Base-by-base conservation (phyloP, 2,113 vertebrate species). In the Galemys pyrenaicus region DNA sequence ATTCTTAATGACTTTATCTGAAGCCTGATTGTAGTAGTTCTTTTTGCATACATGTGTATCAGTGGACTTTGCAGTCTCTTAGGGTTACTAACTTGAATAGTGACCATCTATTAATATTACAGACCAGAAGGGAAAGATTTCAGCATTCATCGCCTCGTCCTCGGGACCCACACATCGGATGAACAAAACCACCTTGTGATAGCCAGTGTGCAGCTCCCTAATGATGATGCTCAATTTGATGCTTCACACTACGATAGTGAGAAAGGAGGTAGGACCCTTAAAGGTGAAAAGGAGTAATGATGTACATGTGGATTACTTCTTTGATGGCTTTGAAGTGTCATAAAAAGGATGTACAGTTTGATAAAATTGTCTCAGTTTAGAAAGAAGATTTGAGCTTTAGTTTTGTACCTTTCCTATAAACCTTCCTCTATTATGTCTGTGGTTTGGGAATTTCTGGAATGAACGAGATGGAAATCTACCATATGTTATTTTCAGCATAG, bases 81-180 rank as follows among this genome's bases (percentile, higher is more conserved):
- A 37, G 35, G 73, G 32, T 87, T 95, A 67, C 17, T 94, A 35
- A 87, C 79, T 77, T 94, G 62, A 95, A 64, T 91, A 58, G 10
- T 95, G 60, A 91, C 67, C 4, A 9, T 91, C 24, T 96, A 32
- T 60, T 94, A 7, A n/a, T 85, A 2, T 91, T 96, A 54, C 98
- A 99, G 99, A 84, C 99, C 99, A 0, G 99, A 99, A 96, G 99
- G 99, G 77, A 99, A 99, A 97, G 99, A 99, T 96, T 99, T 99
- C 98, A 99, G 99, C 30, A 99, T 99, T 56, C 99, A 99, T 97
- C 98, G 99, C 16, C 97, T 99, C 84, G 99, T 99, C 67, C 98
- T 99, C 84, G 99, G 99, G 51, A 99, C 99, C 15, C 99, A 99
- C 93, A 99, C 99, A 0, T 99, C 99, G 0, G 99, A 99, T 97